Percentiles rank a stretch among this genome's conserved stretches.
phyloP scores from a whole-genome alignment of 1,140 invertebrate genomes.

The Drosophila repleta region DNA sequence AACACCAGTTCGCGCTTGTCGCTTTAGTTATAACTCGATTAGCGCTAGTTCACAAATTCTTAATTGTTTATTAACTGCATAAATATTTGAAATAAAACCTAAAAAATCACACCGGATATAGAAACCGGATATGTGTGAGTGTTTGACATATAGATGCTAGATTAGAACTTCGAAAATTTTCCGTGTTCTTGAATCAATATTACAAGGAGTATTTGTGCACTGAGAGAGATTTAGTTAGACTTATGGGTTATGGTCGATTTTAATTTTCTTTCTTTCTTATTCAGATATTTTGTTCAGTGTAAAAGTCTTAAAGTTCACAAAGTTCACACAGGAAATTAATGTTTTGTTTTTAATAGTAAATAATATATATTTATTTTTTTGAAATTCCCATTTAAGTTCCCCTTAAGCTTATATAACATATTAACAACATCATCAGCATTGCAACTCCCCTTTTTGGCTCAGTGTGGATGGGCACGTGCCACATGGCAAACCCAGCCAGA shows the following conservation, averaged over 20 bases:
- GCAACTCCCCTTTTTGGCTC: constrained; percentile 1
- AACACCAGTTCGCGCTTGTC: constrained; percentile 36
- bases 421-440: no score
- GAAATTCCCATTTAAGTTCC: no score
- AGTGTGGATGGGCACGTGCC: constrained; percentile 48
- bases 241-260: no score
- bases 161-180: constrained; percentile 61
- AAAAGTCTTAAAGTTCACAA: no score
- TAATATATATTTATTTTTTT: no score
- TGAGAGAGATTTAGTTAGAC: background rate
- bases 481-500: constrained; percentile 39
- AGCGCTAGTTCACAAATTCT: constrained; percentile 56
- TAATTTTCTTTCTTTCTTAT: no score
- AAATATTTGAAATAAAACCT: constrained; percentile 29
- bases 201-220: background rate
- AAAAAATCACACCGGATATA: constrained; percentile 25
- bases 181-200: constrained; percentile 30
- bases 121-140: constrained; percentile 29
- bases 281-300: no score
- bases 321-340: no score
- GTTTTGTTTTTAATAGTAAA: no score
- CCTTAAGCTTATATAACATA: no score
- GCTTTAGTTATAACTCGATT: constrained; percentile 60
- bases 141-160: background rate
- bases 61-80: constrained; percentile 60